Conservation (phyloP, 2,888 invertebrate genomes). For the Trachelus troglodyta region DNA sequence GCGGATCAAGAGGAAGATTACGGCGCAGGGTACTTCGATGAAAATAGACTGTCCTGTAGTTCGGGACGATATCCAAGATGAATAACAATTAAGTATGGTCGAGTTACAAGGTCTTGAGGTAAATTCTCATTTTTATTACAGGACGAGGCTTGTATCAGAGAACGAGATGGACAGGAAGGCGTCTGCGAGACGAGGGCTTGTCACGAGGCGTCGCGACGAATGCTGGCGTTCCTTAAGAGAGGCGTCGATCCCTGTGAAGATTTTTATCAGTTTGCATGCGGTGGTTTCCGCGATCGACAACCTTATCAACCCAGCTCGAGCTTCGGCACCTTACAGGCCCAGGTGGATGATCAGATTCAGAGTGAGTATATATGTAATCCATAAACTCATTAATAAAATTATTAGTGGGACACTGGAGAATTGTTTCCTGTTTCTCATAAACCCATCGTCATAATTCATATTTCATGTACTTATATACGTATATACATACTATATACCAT, state of each 20-base stretch:
- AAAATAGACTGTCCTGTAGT: background rate
- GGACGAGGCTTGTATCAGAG: constrained; percentile 63
- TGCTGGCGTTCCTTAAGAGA: constrained; percentile 61
- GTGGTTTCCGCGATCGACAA: constrained; percentile 56
- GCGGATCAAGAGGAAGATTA: background rate
- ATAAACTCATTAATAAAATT: background rate
- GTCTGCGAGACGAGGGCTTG: constrained; percentile 60
- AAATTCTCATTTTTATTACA: constrained; percentile 35
- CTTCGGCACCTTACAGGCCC: constrained; percentile 61
- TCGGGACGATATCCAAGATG: background rate
- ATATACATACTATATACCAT: background rate
- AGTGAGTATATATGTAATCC: constrained; percentile 55
- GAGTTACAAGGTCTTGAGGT: background rate
- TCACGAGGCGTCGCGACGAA: constrained; percentile 59
- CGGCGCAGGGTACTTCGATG: background rate
- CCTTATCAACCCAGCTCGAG: constrained; percentile 58
- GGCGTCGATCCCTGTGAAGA: constrained; percentile 65
- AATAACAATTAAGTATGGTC: background rate
- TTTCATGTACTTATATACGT: background rate
- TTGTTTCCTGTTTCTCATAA: background rate
- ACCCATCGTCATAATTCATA: background rate
- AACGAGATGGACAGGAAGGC: constrained; percentile 56
- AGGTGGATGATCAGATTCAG: constrained; percentile 62
- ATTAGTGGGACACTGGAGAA: background rate
- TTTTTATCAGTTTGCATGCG: constrained; percentile 67